Evolutionary conservation across 2,797 vertebrate species (phyloP).

Genomic region (Pteropus rufus): DNA sequence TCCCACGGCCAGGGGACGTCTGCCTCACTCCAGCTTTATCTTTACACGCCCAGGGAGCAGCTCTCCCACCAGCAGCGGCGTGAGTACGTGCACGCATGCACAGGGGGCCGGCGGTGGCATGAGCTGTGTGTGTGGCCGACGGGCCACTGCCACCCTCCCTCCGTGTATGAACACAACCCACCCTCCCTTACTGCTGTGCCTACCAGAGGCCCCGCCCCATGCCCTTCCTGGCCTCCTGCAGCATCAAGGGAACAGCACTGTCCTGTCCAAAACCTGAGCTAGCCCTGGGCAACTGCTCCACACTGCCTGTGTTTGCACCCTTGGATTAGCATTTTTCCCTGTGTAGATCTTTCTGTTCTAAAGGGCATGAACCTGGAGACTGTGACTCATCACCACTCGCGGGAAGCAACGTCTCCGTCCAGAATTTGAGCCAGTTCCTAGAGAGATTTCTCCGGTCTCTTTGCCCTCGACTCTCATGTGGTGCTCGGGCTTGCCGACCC

Average conservation of each 20-base stretch:
- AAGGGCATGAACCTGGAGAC: conserved; percentile 49
- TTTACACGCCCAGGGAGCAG: neutral
- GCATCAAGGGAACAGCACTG: neutral
- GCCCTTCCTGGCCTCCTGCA: neutral
- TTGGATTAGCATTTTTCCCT: neutral
- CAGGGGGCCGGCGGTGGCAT: too few relatives aligned
- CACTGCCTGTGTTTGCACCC: neutral
- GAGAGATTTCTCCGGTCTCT: conserved; percentile 48
- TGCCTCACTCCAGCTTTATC: neutral
- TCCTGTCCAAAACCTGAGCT: conserved; percentile 12
- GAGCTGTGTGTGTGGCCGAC: neutral
- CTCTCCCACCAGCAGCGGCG: neutral
- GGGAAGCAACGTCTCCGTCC: conserved; percentile 56
- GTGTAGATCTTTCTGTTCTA: conserved; percentile 25
- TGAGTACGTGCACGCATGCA: accelerated
- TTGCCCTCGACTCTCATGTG: neutral
- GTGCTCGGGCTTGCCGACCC: neutral
- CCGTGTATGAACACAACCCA: neutral
- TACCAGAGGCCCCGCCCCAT: accelerated
- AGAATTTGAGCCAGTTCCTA: conserved; percentile 61
- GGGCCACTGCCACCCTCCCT: neutral
- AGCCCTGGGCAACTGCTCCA: neutral
- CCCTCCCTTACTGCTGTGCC: neutral
- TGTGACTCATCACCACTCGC: conserved; percentile 46
- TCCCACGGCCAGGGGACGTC: neutral